Evolutionary conservation across 2,113 vertebrate species (phyloP), one percentile per base, ranked within the genome.

Genomic region (Saguinus midas): DNA sequence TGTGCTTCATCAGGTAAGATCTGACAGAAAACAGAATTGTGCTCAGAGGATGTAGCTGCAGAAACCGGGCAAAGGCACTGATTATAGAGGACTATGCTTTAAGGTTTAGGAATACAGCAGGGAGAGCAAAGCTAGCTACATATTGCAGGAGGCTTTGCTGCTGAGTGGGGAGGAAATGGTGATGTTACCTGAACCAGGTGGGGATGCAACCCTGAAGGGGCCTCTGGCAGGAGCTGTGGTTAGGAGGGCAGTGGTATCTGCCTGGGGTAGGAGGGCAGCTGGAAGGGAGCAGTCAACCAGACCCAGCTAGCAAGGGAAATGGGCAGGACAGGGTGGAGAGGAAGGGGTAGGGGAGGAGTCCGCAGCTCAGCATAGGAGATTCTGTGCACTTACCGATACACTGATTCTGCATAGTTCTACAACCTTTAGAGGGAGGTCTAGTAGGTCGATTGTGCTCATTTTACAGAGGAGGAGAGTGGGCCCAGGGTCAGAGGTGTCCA

Each of bases 371-470:
- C n/a, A 1, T 6, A 3, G 90, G 73, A 66, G 29, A 21, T 20
- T 35, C 86, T 23, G 13, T 35, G 2, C 0, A 0, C 13, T 9
- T 37, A 12, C 5, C 29, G 29, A 18, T 7, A 6, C 2, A 17
- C 1, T 8, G 14, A 9, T 17, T 48, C 8, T 32, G 40, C 23
- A 4, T 32, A 10, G 1, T 72, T 82, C 61, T 64, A 32, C 29
- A 58, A 2, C 48, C 55, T 32, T 18, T 3, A 57, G 58, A 29
- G 61, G 43, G 21, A 52, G 70, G 21, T 13, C 23, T 29, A 9
- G 14, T 2, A 4, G n/a, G 10, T 10, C 2, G 12, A 35, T 0
- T 13, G 0, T 14, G 29, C 45, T 32, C 48, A 1, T 45, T 55
- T 87, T 25, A 66, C 32, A 43, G 78, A 50, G 29, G 40, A 48